Evolutionary conservation across 53 echinoderm and acorn worm species (phyloP), one percentile per base, ranked within the genome.

Genomic region (Crossaster papposus): DNA sequence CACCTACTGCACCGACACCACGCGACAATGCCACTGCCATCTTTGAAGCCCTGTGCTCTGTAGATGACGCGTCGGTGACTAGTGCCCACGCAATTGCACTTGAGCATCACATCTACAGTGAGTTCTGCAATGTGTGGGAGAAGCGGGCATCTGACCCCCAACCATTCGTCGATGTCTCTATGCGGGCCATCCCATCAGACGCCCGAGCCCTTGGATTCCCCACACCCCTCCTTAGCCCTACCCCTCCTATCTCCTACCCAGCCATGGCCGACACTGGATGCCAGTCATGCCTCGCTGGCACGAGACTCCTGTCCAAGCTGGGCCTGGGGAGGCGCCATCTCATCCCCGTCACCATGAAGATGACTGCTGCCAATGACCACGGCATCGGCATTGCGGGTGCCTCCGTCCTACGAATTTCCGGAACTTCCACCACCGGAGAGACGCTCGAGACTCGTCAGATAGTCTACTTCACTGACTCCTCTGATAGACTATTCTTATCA

Each of bases 241-340:
- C 85, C 28, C 37, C 71, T 12, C n/a, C 32, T 13, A 22, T 36
- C 3, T 14, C 36, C 30, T 74, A 64, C 76, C 82, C 78, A 14
- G 91, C 88, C 78, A 88, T 93, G 89, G 91, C 89, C 36, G 94
- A 93, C 79, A 91, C 94, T 28, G 91, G 75, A 24, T 80, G 83
- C 51, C 89, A 83, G 51, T 62, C 64, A 58, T 89, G 89, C 71
- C 44, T 81, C 23, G 75, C 88, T 31, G 88, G 81, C 15, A 70
- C 54, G 15, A 88, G 32, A 33, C 53, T 88, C 55, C 73, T 92
- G 15, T 65, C 51, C 77, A 72, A 36, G 65, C 72, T 81, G 22
- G 91, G 88, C 10, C 74, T 93, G 65, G 38, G 64, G 17, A 75
- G 33, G 68, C 75, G 32, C 15, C 81, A 93, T 71, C 88, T 93